Evolutionary conservation across 2,888 invertebrate species (phyloP).

Genomic region (Drosophila aldrichi): DNA sequence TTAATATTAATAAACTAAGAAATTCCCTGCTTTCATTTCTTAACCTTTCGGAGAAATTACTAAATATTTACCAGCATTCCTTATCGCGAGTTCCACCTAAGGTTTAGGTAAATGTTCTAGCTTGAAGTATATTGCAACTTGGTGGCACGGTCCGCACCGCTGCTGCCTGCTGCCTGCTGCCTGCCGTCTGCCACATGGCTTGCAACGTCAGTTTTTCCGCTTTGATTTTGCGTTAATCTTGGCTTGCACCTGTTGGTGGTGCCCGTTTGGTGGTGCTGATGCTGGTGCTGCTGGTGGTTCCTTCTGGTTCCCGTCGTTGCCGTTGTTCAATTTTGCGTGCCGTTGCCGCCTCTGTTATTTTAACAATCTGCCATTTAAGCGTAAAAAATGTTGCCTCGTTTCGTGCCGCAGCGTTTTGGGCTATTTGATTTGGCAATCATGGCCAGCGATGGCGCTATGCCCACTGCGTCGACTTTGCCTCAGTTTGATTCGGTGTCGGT

Average conservation of each 20-base stretch:
- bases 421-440: conserved; percentile 80
- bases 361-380: conserved; percentile 82
- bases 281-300: conserved; percentile 28
- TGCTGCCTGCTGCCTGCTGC: conserved; percentile 6
- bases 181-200: conserved; percentile 43
- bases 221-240: conserved; percentile 79
- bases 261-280: conserved; percentile 24
- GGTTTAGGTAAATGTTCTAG: conserved; percentile 66
- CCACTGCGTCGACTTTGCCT: conserved; percentile 52
- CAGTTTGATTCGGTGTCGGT: conserved; percentile 33
- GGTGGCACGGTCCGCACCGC: conserved; percentile 10
- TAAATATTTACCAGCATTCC: no score
- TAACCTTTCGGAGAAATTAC: no score
- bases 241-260: conserved; percentile 71
- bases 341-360: conserved; percentile 81
- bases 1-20: no score
- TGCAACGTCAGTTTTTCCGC: conserved; percentile 69
- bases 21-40: no score
- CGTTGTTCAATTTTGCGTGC: conserved; percentile 80
- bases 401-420: conserved; percentile 79
- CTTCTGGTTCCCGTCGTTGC: conserved; percentile 62
- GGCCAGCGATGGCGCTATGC: conserved; percentile 66
- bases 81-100: background rate
- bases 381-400: conserved; percentile 82
- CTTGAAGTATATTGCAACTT: conserved; percentile 39